These are phyloP conservation scores for Dione vanillae DNA, from an alignment of 2,888 invertebrate genomes.

Conservation along the genomic window DNA sequence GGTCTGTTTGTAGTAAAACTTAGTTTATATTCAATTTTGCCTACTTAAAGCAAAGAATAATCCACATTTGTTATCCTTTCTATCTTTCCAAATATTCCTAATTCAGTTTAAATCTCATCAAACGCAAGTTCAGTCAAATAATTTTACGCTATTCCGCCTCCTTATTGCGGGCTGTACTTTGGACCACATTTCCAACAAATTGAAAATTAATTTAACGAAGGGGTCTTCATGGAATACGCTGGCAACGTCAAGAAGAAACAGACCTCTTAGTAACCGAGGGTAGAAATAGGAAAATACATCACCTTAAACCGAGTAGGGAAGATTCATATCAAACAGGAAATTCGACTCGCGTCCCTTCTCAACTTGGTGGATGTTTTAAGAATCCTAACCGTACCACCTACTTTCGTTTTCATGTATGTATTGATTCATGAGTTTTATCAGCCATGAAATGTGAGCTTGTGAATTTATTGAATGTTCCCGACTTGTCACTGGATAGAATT, in stretches of 20 bases:
- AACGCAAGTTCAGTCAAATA: slow-evolving; percentile 69
- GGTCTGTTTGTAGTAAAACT: too few species aligned
- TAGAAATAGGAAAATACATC: slow-evolving; percentile 83
- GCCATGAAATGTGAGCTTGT: slow-evolving; percentile 77
- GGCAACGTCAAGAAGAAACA: slow-evolving; percentile 60
- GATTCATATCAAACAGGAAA: slow-evolving; percentile 83
- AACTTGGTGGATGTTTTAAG: slow-evolving; percentile 74
- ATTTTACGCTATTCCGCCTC: slow-evolving; percentile 79
- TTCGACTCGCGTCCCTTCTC: slow-evolving; percentile 76
- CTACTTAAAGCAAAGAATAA: too few species aligned
- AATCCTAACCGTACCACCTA: slow-evolving; percentile 72
- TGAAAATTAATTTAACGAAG: slow-evolving; percentile 82
- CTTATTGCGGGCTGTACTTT: slow-evolving; percentile 74
- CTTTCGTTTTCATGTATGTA: slow-evolving; percentile 75
- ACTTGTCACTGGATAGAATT: slow-evolving; percentile 64
- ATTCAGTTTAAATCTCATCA: slow-evolving; percentile 72
- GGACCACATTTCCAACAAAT: slow-evolving; percentile 82
- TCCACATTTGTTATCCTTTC: slow-evolving; percentile 29
- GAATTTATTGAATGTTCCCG: slow-evolving; percentile 76
- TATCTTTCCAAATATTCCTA: slow-evolving; percentile 46
- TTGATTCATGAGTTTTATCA: slow-evolving; percentile 84
- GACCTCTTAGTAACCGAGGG: slow-evolving; percentile 63
- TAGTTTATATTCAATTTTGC: background rate
- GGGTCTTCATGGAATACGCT: slow-evolving; percentile 66
- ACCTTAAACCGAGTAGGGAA: slow-evolving; percentile 83